A percentile compares a stretch with the other conserved stretches of the same genome.
phyloP scores from a whole-genome alignment of 2,888 invertebrate species.

The Yponomeuta evonymella region DNA sequence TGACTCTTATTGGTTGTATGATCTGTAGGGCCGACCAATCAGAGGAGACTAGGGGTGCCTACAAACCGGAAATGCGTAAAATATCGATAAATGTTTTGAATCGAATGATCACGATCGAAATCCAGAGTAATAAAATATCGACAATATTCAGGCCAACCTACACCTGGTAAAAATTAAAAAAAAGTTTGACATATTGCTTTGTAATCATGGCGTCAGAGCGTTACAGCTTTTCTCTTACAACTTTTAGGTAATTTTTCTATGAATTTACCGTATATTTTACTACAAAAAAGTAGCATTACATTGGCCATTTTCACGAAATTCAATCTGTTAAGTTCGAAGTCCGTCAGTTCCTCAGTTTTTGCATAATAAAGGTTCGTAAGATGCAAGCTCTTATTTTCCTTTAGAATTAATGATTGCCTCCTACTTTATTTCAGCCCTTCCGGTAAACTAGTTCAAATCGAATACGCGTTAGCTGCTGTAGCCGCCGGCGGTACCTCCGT shows the following conservation, averaged over 20 bases:
- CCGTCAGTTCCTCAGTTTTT: constrained; percentile 20
- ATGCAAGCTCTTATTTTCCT: constrained; percentile 17
- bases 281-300: constrained; percentile 34
- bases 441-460: constrained; percentile 99
- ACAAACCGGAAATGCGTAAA: too few species aligned
- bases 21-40: neutral
- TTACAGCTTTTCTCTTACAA: constrained; percentile 96
- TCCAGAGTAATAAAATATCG: neutral
- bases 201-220: constrained; percentile 95
- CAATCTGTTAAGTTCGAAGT: constrained; percentile 14
- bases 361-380: neutral
- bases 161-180: neutral
- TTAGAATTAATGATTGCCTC: constrained; percentile 19
- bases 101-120: neutral
- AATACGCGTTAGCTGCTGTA: constrained; percentile 99
- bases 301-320: constrained; percentile 13
- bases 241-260: constrained; percentile 73
- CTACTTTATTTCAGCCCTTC: constrained; percentile 87
- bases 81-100: too few species aligned
- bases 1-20: constrained; percentile 37
- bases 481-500: constrained; percentile 99
- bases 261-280: constrained; percentile 31
- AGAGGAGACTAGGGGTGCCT: neutral
- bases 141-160: neutral
- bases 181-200: constrained; percentile 57